phyloP scores from a whole-genome alignment of 2,797 vertebrate genomes.

The Pipistrellus kuhlii region DNA sequence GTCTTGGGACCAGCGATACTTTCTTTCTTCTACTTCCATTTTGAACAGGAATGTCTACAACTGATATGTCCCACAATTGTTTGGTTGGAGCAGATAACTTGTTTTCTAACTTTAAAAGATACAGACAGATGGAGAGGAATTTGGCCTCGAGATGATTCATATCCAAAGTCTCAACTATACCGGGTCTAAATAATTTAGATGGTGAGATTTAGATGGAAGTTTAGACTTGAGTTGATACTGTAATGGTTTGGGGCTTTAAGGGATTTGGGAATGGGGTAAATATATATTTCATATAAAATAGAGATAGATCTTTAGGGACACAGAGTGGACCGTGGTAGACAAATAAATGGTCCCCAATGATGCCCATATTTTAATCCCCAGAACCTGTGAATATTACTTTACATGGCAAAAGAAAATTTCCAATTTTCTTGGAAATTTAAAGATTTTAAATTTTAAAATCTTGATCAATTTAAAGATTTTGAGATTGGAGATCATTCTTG shows the following conservation, averaged over 20 bases:
- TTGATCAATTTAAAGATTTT: conserved; percentile 2
- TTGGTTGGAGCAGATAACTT: not conserved
- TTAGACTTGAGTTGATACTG: not conserved
- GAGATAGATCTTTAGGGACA: not conserved
- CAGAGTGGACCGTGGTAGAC: not conserved
- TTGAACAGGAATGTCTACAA: not conserved
- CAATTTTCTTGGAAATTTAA: too few relatives aligned
- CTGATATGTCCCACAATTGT: not conserved
- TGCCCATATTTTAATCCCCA: not conserved
- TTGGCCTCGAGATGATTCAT: not conserved
- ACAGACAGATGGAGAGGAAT: not conserved
- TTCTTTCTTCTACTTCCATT: not conserved
- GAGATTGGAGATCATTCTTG: not conserved
- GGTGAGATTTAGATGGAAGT: not conserved
- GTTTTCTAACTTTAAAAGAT: not conserved
- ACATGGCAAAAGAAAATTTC: not conserved
- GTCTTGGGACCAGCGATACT: not conserved
- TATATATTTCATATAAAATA: not conserved
- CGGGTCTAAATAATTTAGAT: not conserved
- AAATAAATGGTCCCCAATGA: not conserved
- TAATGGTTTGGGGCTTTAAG: not conserved
- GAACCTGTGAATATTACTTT: not conserved
- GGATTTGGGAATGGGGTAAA: not conserved
- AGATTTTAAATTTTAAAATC: too few relatives aligned
- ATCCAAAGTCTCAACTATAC: not conserved